These are phyloP conservation scores for Xiphydria camelus DNA, from an alignment of 2,888 invertebrate species.

Conservation along the genomic window DNA sequence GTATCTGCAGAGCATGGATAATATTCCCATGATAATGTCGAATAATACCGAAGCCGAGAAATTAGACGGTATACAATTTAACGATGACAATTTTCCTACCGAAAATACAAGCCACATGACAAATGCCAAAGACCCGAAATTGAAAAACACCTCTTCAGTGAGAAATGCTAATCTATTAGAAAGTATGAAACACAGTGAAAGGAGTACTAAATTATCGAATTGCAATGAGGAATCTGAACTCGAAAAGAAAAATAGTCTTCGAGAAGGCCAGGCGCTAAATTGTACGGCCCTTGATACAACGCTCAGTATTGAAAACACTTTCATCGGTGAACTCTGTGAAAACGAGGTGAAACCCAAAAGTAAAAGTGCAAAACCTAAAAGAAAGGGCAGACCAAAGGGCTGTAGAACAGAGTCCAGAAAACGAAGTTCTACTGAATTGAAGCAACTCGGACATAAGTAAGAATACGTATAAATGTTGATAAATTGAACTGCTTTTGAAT, in stretches of 20 bases:
- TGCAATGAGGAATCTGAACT: conserved; percentile 6
- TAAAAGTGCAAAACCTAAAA: conserved; percentile 11
- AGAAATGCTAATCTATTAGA: too few relatives aligned
- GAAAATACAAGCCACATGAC: background rate
- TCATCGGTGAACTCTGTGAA: background rate
- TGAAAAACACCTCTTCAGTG: too few relatives aligned
- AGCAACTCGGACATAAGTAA: conserved; percentile 22
- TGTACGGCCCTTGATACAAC: conserved; percentile 1
- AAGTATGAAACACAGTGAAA: background rate
- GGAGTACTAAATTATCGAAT: conserved; percentile 4
- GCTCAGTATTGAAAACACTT: conserved; percentile 4
- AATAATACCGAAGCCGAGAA: background rate
- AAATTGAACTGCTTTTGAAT: too few relatives aligned
- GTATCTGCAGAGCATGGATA: conserved; percentile 8
- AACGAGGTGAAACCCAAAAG: conserved; percentile 13
- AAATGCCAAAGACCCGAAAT: background rate
- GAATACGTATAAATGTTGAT: conserved; percentile 8
- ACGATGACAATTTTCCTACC: conserved; percentile 9
- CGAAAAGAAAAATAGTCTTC: conserved; percentile 7
- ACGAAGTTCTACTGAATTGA: conserved; percentile 10
- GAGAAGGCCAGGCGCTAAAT: too few relatives aligned
- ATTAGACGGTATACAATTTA: conserved; percentile 6
- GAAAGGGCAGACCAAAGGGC: conserved; percentile 24
- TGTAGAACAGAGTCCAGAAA: conserved; percentile 18
- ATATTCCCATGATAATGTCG: conserved; percentile 6